Base-by-base conservation (phyloP, 37 sponge, comb jelly and placozoan species). In the Aplysina aerophoba region DNA sequence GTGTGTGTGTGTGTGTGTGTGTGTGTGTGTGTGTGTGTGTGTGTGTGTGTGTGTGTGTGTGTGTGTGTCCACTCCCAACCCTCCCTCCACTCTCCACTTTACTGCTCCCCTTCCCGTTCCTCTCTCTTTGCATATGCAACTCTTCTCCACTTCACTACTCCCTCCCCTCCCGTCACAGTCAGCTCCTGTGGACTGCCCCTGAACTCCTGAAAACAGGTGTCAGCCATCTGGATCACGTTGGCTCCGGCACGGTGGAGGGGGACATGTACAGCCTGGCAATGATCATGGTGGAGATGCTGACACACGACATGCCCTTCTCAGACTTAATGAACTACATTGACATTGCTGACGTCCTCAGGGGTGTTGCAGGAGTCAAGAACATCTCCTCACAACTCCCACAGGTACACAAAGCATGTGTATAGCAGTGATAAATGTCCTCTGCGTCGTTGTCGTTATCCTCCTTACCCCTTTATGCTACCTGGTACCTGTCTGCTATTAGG, bases 231-330 rank as follows among this genome's bases (percentile, higher is more conserved):
- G 85, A 89, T 41, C 89, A 89, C 53, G 85, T 89, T 15, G 89
- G 85, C 44, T 54, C 79, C 59, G 89, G 89, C 0, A 69, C 89
- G 28, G 17, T 85, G 15, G 80, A 85, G 44, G 92, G 88, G 34
- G 92, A 91, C 57, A 44, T 91, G 37, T 91, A 87, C 92, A 90
- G 85, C 33, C 54, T 89, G 38, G 89, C 75, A 24, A 79, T 89
- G 15, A 89, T 89, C 35, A 81, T 89, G 85, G 65, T 57, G 28
- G 89, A 89, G 59, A 60, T 85, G 28, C 80, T 83, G 72, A 90
- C 83, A 17, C 75, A 79, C 56, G 91, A 90, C 36, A 55, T 68
- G 41, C 91, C 91, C 59, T 90, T 79, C 77, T 50, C 87, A 50
- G 86, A 82, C 55, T 40, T 68, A 58, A 71, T 89, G 58, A 85